These are phyloP conservation scores for Conops quadrifasciatus DNA, from an alignment of 2,888 invertebrate genomes.

Conservation along the genomic window DNA sequence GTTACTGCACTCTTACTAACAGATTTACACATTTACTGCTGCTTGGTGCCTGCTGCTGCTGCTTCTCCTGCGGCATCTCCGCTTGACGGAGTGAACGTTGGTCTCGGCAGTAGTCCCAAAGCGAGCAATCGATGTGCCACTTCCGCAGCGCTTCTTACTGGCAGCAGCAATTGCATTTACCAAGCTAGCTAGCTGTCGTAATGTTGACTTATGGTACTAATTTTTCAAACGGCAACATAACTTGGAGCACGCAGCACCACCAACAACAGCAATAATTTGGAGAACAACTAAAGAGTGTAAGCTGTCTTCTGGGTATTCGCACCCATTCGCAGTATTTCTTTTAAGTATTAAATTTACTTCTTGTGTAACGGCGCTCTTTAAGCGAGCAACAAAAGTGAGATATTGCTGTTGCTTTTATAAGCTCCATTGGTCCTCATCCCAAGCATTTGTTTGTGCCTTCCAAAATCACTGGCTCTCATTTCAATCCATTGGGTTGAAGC, in stretches of 20 bases:
- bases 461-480: slow-evolving; percentile 38
- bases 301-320: slow-evolving; percentile 28
- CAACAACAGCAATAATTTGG: slow-evolving; percentile 23
- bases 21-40: not conserved
- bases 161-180: slow-evolving; percentile 5
- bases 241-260: slow-evolving; percentile 33
- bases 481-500: slow-evolving; percentile 43
- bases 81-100: too few relatives aligned
- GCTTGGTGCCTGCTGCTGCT: not conserved
- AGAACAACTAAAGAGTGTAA: slow-evolving; percentile 27
- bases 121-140: slow-evolving; percentile 3
- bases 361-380: too few relatives aligned
- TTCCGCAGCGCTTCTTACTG: not conserved
- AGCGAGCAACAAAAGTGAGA: too few relatives aligned
- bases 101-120: too few relatives aligned
- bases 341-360: too few relatives aligned
- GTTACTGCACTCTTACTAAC: not conserved
- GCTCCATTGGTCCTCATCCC: too few relatives aligned
- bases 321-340: too few relatives aligned
- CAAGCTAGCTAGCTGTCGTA: slow-evolving; percentile 27
- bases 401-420: too few relatives aligned
- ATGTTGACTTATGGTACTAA: slow-evolving; percentile 38
- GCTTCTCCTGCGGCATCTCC: not conserved
- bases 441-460: slow-evolving; percentile 31
- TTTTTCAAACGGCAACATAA: slow-evolving; percentile 36